A percentile compares a stretch with the other conserved stretches of the same genome.
Evolutionary conservation across 2,797 vertebrate genomes (phyloP).

Genomic region (Pseudochaenichthys georgianus): DNA sequence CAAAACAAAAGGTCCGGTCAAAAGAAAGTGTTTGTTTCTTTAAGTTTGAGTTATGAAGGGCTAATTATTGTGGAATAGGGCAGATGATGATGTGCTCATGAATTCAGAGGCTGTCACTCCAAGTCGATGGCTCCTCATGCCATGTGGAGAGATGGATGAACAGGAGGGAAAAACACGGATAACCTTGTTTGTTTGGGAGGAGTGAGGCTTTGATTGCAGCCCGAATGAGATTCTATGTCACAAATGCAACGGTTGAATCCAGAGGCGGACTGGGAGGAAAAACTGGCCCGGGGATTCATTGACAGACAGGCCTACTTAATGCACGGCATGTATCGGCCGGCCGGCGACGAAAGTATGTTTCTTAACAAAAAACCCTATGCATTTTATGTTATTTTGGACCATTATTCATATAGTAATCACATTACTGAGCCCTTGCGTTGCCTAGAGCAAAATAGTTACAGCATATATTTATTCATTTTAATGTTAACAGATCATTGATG

Average conservation of each 20-base stretch:
- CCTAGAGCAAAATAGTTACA: too few species aligned
- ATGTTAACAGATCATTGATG: too few species aligned
- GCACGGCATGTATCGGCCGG: too few species aligned
- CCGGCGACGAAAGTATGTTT: too few species aligned
- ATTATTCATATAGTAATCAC: too few species aligned
- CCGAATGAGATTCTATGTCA: constrained; percentile 16
- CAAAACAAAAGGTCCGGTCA: constrained; percentile 15
- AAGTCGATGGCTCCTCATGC: constrained; percentile 48
- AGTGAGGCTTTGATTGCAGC: constrained; percentile 37
- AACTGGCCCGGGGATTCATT: too few species aligned
- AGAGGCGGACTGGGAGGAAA: too few species aligned
- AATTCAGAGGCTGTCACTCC: constrained; percentile 65
- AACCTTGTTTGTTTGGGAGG: constrained; percentile 40
- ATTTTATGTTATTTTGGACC: too few species aligned
- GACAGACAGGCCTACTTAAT: too few species aligned
- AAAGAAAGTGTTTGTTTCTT: constrained; percentile 13
- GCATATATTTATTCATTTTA: too few species aligned
- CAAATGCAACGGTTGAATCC: neutral
- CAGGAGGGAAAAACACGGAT: constrained; percentile 26
- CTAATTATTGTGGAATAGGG: constrained; percentile 66
- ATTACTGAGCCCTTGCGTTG: too few species aligned
- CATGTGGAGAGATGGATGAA: constrained; percentile 62
- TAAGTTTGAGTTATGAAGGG: constrained; percentile 71
- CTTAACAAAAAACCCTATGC: too few species aligned
- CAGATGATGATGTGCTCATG: constrained; percentile 67